Percentiles rank a stretch among this genome's conserved stretches.
These are phyloP conservation scores for Ormyrus thymus DNA, from an alignment of 2,888 invertebrate genomes.

Conservation along the genomic window DNA sequence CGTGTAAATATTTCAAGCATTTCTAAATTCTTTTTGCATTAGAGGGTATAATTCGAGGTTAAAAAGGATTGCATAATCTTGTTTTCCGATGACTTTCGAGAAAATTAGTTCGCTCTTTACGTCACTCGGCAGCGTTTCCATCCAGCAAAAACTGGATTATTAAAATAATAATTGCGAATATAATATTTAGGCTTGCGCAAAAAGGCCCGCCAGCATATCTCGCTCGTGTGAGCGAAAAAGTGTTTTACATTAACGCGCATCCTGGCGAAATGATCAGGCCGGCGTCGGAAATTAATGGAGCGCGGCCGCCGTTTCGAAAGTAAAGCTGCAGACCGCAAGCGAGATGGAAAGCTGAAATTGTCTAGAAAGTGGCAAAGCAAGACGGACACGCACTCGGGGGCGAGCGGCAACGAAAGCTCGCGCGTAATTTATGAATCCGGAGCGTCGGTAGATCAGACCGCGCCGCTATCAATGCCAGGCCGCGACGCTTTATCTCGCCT, in stretches of 20 bases:
- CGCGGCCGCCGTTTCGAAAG: conserved; percentile 8
- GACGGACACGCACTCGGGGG: conserved; percentile 14
- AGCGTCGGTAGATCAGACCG: conserved; percentile 46
- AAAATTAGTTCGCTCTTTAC: no score
- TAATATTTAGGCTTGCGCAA: no score
- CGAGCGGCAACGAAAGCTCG: conserved; percentile 7
- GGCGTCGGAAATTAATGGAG: neutral
- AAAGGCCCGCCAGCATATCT: no score
- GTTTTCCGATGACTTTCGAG: no score
- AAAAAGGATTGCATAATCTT: no score
- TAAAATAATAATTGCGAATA: no score
- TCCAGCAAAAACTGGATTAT: no score
- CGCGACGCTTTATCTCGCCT: conserved; percentile 31
- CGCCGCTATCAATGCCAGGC: conserved; percentile 30
- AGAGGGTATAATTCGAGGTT: no score
- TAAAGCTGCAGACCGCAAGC: conserved; percentile 16
- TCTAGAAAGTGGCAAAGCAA: conserved; percentile 19
- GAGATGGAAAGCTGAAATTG: conserved; percentile 37
- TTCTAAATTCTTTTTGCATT: no score
- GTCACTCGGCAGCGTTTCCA: no score
- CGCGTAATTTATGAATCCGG: conserved; percentile 44
- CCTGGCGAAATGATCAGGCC: conserved; percentile 7
- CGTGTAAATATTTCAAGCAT: neutral
- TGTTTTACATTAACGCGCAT: neutral
- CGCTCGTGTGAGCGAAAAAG: neutral